phyloP scores from a whole-genome alignment of 2,888 invertebrate genomes.

The Tigriopus californicus region DNA sequence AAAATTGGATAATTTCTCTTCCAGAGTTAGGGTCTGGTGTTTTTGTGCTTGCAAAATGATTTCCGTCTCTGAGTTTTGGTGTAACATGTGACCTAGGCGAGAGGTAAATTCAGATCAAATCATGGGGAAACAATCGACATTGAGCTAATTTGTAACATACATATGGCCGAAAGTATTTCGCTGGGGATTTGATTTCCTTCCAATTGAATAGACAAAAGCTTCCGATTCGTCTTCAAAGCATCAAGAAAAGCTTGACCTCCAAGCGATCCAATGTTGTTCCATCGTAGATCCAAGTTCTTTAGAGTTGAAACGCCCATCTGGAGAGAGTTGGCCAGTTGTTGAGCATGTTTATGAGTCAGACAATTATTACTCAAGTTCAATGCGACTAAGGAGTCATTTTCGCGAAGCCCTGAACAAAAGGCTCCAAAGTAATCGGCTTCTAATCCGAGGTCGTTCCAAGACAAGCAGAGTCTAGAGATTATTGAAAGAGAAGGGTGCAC shows the following conservation, averaged over 20 bases:
- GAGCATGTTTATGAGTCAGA: background rate
- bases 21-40: no score
- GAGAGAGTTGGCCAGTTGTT: background rate
- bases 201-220: background rate
- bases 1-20: background rate
- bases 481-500: no score
- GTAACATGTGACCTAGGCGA: no score
- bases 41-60: no score
- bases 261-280: background rate
- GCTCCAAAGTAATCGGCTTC: background rate
- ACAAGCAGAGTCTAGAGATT: background rate
- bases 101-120: background rate
- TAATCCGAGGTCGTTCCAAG: background rate
- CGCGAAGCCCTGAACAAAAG: background rate
- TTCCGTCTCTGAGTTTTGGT: no score
- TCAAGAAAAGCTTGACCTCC: background rate
- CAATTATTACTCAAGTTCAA: background rate
- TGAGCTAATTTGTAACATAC: background rate
- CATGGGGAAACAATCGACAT: background rate
- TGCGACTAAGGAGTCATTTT: background rate
- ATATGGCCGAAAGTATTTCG: no score
- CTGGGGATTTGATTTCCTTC: background rate
- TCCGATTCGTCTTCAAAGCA: background rate
- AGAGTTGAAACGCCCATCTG: background rate
- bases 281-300: background rate